Evolutionary conservation across 2,113 vertebrate species (phyloP).

Genomic region (Erythrolamprus reginae): DNA sequence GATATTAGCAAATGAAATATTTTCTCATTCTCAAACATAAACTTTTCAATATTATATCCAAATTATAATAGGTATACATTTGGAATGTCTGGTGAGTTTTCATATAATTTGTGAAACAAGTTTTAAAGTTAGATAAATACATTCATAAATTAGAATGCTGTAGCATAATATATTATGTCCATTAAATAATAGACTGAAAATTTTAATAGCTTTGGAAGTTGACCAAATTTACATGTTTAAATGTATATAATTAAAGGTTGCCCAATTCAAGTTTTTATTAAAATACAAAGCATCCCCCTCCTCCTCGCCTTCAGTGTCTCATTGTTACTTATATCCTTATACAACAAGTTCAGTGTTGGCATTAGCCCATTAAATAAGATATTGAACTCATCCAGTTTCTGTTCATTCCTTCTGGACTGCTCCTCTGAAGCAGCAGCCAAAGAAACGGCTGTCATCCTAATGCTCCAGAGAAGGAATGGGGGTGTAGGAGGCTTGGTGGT

Average conservation of each 20-base stretch:
- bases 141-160: background rate
- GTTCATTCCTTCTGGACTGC: background rate
- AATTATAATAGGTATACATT: background rate
- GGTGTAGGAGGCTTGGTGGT: background rate
- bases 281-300: background rate
- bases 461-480: background rate
- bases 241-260: background rate
- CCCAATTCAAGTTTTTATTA: background rate
- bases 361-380: background rate
- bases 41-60: background rate
- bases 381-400: background rate
- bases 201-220: conserved; percentile 21
- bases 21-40: background rate
- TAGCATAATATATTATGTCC: background rate
- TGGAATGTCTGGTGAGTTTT: background rate
- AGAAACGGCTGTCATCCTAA: background rate
- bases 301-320: rapidly evolving
- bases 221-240: background rate
- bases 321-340: background rate
- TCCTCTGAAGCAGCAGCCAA: background rate
- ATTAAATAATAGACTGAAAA: background rate
- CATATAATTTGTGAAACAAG: background rate
- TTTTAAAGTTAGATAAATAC: background rate
- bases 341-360: background rate
- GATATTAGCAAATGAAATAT: conserved; percentile 8